These are phyloP conservation scores for Caenorhabditis elegans DNA, from an alignment of 1,140 invertebrate species.

Conservation along the genomic window WBcel235 BX284605.5:2181001-2181500, in stretches of 20 bases:
- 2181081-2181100: constrained; percentile 74
- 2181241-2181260: neutral
- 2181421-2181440: constrained; percentile 86
- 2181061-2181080: constrained; percentile 74
- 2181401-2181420: constrained; percentile 81
- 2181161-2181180: constrained; percentile 48
- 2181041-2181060: constrained; percentile 75
- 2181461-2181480: constrained; percentile 79
- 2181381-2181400: constrained; percentile 75
- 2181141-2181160: constrained; percentile 41
- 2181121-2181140: constrained; percentile 66
- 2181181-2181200: constrained; percentile 41
- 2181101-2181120: constrained; percentile 72
- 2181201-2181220: too few species aligned
- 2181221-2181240: too few species aligned
- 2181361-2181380: constrained; percentile 34
- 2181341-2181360: constrained; percentile 36
- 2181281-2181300: constrained; percentile 36
- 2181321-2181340: constrained; percentile 16
- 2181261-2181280: neutral
- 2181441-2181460: constrained; percentile 81
- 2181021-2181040: constrained; percentile 74
- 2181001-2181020: constrained; percentile 47
- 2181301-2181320: constrained; percentile 40
- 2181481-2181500: constrained; percentile 76